Conservation (phyloP, 1,140 invertebrate species). For the Cyphomyrmex costatus region DNA sequence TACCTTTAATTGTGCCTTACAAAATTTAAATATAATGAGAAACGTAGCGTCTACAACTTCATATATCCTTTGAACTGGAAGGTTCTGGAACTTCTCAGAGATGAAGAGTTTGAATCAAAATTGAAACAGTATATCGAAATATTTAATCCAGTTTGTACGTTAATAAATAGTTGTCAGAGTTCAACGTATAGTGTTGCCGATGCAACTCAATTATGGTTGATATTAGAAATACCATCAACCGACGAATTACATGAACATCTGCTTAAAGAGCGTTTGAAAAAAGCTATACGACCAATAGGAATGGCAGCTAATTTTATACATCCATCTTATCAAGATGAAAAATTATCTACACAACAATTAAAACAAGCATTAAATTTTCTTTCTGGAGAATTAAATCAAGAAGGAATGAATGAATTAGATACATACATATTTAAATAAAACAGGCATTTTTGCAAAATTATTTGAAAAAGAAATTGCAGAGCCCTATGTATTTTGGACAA, state of each 20-base stretch:
- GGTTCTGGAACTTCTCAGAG: background rate
- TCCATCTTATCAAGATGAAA: background rate
- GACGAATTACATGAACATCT: background rate
- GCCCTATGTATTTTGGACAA: background rate
- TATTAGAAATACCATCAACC: background rate
- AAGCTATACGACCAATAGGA: background rate
- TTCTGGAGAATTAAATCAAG: background rate
- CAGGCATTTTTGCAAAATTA: background rate
- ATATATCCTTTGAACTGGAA: background rate
- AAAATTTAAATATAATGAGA: background rate
- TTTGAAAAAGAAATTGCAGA: background rate
- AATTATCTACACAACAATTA: background rate
- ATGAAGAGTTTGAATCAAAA: conserved; percentile 1
- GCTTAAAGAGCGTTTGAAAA: background rate
- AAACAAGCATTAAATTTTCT: background rate
- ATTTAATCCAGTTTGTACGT: background rate
- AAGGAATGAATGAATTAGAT: background rate
- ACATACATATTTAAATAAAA: background rate
- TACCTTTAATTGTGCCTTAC: background rate
- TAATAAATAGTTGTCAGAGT: background rate
- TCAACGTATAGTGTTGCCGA: background rate
- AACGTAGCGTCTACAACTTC: background rate
- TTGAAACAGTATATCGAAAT: background rate
- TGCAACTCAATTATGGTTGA: conserved; percentile 1
- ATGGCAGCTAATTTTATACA: background rate